These are phyloP conservation scores for Simalia tracyae DNA, from an alignment of 2,797 vertebrate species.

Conservation along the genomic window DNA sequence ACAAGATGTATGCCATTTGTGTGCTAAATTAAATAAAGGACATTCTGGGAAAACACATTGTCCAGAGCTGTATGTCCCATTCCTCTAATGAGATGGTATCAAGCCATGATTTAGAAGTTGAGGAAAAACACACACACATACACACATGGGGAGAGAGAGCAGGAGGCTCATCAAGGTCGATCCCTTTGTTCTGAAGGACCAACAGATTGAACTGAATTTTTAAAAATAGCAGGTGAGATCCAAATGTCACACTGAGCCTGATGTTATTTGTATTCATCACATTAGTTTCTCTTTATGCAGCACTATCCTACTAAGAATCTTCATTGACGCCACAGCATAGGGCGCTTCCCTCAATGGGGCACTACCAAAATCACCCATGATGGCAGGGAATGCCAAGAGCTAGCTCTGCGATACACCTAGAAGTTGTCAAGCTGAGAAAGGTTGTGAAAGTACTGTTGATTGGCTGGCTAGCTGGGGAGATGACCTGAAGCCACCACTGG, in stretches of 20 bases:
- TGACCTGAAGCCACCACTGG: constrained; percentile 59
- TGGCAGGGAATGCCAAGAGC: not conserved
- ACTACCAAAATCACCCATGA: not conserved
- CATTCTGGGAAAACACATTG: rapidly evolving
- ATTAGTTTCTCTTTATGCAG: not conserved
- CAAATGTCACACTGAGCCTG: not conserved
- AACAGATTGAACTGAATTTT: not conserved
- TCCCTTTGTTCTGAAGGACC: not conserved
- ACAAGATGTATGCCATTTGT: rapidly evolving
- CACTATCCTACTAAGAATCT: rapidly evolving
- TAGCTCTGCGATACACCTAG: not conserved
- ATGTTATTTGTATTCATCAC: no score
- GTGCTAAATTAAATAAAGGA: not conserved
- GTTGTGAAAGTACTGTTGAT: constrained; percentile 60
- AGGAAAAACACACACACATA: not conserved
- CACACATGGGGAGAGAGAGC: no score
- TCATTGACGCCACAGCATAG: not conserved
- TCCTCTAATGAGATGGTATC: not conserved
- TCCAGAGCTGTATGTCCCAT: not conserved
- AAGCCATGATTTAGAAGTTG: not conserved
- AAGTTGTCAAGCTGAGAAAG: not conserved
- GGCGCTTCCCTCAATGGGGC: not conserved
- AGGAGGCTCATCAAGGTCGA: rapidly evolving
- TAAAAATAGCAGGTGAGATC: not conserved
- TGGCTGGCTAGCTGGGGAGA: constrained; percentile 59